Percentiles rank a stretch among this genome's conserved stretches.
phyloP scores from a whole-genome alignment of 2,113 vertebrate genomes.

The Alethe diademata region DNA sequence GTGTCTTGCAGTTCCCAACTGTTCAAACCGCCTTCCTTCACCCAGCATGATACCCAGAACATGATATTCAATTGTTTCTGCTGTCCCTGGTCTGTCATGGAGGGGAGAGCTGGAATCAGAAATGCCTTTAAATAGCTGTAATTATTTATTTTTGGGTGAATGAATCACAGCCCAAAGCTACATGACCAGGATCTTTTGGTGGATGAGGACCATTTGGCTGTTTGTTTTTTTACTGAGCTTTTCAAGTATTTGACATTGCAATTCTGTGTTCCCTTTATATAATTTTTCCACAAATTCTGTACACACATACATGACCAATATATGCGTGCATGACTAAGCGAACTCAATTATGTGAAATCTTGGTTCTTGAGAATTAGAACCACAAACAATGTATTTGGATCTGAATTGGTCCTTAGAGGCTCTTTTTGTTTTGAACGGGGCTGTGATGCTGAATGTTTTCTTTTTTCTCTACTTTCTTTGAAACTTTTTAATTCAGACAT shows the following conservation, averaged over 20 bases:
- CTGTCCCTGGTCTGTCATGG: not conserved
- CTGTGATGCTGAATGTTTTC: not conserved
- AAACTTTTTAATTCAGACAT: not conserved
- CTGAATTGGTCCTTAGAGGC: not conserved
- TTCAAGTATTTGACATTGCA: not conserved
- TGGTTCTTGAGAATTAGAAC: not conserved
- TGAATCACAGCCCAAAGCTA: constrained; percentile 26
- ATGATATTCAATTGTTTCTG: not conserved
- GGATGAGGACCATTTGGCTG: not conserved
- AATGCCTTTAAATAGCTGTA: constrained; percentile 39
- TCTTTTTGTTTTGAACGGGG: not conserved
- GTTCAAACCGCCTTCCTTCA: not conserved
- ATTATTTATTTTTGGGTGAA: constrained; percentile 52
- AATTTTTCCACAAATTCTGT: not conserved
- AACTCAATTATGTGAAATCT: not conserved
- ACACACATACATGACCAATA: not conserved
- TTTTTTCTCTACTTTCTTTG: not conserved
- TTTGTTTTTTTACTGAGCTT: constrained; percentile 2
- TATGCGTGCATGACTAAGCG: not conserved
- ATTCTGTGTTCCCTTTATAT: not conserved
- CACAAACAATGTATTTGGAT: not conserved
- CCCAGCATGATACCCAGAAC: accelerated
- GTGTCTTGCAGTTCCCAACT: not conserved
- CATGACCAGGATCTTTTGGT: not conserved
- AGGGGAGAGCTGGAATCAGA: not conserved